phyloP scores from a whole-genome alignment of 2,888 invertebrate species.

The Agriopis aurantiaria region DNA sequence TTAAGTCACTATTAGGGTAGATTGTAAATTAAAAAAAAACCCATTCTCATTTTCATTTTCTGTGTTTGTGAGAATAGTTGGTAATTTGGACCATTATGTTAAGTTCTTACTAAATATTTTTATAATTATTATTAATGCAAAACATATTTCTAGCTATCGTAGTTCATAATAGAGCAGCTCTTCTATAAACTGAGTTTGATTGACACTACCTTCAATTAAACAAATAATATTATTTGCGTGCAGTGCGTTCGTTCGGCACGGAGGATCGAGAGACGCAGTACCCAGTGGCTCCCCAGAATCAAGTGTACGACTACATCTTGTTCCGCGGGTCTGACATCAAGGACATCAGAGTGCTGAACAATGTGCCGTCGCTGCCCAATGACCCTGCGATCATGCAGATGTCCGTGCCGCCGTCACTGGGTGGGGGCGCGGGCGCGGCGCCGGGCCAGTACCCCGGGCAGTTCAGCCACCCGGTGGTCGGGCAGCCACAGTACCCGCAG shows the following conservation, averaged over 20 bases:
- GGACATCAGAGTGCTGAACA: slow-evolving; percentile 98
- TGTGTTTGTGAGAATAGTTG: not conserved
- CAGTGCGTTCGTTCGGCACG: slow-evolving; percentile 99
- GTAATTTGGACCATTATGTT: no score
- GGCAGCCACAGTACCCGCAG: slow-evolving; percentile 81
- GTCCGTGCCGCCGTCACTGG: slow-evolving; percentile 91
- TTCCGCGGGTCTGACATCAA: slow-evolving; percentile 99
- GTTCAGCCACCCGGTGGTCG: slow-evolving; percentile 91
- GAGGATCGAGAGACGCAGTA: slow-evolving; percentile 98
- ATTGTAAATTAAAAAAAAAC: not conserved
- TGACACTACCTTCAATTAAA: no score
- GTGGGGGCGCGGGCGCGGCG: slow-evolving; percentile 81
- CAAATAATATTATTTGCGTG: slow-evolving; percentile 43
- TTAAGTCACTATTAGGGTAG: not conserved
- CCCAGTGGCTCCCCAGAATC: slow-evolving; percentile 98
- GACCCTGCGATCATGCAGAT: slow-evolving; percentile 99
- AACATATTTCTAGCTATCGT: not conserved
- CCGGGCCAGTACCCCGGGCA: slow-evolving; percentile 87
- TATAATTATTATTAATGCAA: no score
- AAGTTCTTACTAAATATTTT: no score
- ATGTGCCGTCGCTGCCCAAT: slow-evolving; percentile 94
- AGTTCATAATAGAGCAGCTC: not conserved
- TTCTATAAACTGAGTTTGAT: no score
- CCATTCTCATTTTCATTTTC: not conserved
- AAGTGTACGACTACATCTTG: slow-evolving; percentile 99